Conservation (phyloP, 2,113 vertebrate species). For the Microcebus griseorufus region DNA sequence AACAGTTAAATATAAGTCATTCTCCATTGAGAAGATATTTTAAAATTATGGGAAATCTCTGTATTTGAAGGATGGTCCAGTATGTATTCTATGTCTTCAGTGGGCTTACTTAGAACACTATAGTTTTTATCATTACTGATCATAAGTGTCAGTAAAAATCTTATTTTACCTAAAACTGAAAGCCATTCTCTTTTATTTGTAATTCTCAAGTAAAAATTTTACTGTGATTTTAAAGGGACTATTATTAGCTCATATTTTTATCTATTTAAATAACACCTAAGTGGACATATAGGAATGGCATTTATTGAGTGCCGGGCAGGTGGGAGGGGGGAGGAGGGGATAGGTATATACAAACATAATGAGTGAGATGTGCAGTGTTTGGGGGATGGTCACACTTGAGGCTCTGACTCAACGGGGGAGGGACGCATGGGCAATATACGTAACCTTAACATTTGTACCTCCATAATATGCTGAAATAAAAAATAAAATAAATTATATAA, state of each 20-base stretch:
- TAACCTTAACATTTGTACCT: no score
- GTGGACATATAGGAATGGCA: no score
- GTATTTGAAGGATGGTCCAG: neutral
- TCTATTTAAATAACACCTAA: neutral
- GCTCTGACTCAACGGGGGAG: no score
- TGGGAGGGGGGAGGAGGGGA: no score
- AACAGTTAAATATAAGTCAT: conserved; percentile 1
- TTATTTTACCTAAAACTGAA: neutral
- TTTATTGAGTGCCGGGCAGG: no score
- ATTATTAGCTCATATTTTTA: neutral
- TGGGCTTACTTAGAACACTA: neutral
- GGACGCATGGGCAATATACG: no score
- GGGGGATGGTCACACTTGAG: no score
- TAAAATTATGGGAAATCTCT: neutral
- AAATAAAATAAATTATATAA: neutral
- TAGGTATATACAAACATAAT: no score
- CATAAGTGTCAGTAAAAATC: conserved; percentile 26
- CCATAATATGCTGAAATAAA: no score
- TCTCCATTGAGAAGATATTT: neutral
- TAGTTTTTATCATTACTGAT: conserved; percentile 24
- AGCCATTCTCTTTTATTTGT: conserved; percentile 32
- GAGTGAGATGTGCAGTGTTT: no score
- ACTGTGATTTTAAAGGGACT: neutral
- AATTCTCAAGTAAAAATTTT: conserved; percentile 17
- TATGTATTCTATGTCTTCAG: neutral